A percentile compares a stretch with the other conserved stretches of the same genome.
phyloP scores from a whole-genome alignment of 2,888 invertebrate genomes.

The Linyphia triangularis region DNA sequence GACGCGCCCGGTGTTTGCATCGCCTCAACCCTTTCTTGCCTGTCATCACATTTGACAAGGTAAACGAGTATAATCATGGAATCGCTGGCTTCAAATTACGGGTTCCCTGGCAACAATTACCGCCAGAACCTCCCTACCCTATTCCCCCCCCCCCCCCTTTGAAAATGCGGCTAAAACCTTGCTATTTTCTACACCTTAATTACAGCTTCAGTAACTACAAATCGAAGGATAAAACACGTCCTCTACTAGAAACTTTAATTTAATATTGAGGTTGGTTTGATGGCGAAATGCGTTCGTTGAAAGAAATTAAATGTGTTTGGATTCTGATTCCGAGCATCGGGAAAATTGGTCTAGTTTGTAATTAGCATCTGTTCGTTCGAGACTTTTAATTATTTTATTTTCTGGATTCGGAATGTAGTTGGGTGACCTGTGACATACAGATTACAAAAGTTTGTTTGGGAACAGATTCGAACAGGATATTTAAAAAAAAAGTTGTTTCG shows the following conservation, averaged over 20 bases:
- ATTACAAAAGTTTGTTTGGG: not conserved
- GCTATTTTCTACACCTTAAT: conserved; percentile 20
- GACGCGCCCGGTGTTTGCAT: not conserved
- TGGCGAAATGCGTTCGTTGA: not conserved
- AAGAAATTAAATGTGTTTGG: conserved; percentile 5
- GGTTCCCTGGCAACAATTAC: conserved; percentile 21
- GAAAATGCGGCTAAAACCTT: conserved; percentile 1
- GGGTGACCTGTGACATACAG: not conserved
- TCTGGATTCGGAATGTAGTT: too few species aligned
- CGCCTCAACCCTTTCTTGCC: not conserved
- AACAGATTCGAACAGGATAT: not conserved
- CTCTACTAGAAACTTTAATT: not conserved
- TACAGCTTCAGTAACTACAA: not conserved
- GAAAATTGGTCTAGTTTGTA: not conserved
- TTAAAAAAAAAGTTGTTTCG: not conserved
- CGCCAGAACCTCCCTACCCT: not conserved
- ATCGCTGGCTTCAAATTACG: conserved; percentile 1
- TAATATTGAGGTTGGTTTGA: not conserved
- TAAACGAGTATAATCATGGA: not conserved
- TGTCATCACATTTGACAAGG: conserved; percentile 19
- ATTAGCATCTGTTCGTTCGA: not conserved
- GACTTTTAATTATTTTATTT: not conserved
- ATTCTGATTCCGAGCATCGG: not conserved
- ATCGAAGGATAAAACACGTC: conserved; percentile 2
- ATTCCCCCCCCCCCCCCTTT: too few species aligned